A percentile compares a stretch with the other conserved stretches of the same genome.
Conservation (phyloP, 2,113 vertebrate species). For the Neopipo cinnamomea region DNA sequence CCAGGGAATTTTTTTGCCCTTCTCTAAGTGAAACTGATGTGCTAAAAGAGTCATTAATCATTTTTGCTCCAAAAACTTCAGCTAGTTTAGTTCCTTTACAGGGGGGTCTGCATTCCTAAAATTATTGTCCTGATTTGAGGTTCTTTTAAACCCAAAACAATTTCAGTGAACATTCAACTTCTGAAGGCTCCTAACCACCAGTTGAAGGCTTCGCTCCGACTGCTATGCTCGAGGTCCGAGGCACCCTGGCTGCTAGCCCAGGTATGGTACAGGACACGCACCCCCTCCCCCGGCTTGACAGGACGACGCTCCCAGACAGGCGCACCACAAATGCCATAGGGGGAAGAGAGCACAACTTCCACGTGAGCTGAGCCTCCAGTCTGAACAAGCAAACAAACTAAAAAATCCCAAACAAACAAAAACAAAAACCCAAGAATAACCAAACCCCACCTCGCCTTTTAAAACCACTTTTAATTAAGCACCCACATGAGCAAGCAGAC, state of each 20-base stretch:
- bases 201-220: fast-evolving
- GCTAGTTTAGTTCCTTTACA: not conserved
- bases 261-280: fast-evolving
- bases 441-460: fast-evolving
- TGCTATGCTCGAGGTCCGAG: fast-evolving
- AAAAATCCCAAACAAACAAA: not conserved
- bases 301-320: fast-evolving
- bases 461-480: not conserved
- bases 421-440: not conserved
- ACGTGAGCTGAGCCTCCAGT: not conserved
- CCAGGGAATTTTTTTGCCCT: not conserved
- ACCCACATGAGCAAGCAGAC: fast-evolving
- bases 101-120: fast-evolving
- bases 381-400: too few relatives aligned
- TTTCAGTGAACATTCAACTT: not conserved
- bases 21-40: not conserved
- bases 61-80: not conserved
- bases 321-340: fast-evolving
- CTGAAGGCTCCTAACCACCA: not conserved
- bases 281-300: fast-evolving
- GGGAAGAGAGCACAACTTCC: not conserved
- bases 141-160: not conserved
- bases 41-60: fast-evolving
- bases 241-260: fast-evolving
- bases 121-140: not conserved